Evolutionary conservation across 2,888 invertebrate species (phyloP).

Genomic region (Idaea aversata): DNA sequence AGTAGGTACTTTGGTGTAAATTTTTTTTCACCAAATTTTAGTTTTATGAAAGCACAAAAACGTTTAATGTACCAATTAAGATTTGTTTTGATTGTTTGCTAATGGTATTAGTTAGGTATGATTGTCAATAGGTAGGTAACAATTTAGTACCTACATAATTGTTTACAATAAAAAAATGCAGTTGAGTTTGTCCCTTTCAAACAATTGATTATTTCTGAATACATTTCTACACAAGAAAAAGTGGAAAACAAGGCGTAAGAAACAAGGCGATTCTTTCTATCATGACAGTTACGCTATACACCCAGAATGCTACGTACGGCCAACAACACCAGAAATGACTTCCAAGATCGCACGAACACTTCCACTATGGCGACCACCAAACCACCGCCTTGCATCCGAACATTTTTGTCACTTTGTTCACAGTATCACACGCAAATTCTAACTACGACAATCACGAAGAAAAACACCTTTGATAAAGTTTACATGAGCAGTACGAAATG

Average conservation of each 20-base stretch:
- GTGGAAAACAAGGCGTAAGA: neutral
- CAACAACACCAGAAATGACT: conserved; percentile 59
- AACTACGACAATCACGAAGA: conserved; percentile 32
- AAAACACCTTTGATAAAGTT: conserved; percentile 49
- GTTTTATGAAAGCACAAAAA: neutral
- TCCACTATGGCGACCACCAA: conserved; percentile 68
- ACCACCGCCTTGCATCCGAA: conserved; percentile 47
- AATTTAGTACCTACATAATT: neutral
- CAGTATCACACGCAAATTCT: conserved; percentile 31
- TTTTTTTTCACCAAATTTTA: neutral
- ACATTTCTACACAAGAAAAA: neutral
- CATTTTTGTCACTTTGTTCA: conserved; percentile 34
- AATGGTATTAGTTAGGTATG: neutral
- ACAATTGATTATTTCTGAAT: neutral
- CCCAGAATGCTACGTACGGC: conserved; percentile 63
- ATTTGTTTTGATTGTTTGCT: neutral
- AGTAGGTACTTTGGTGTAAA: neutral
- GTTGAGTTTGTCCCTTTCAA: neutral
- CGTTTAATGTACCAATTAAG: neutral
- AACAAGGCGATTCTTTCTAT: conserved; percentile 17
- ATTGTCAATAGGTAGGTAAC: neutral
- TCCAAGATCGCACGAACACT: conserved; percentile 60
- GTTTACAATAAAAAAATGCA: conserved; percentile 3
- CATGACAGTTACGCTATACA: conserved; percentile 64
- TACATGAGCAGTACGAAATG: conserved; percentile 66